Conservation (phyloP, 1,140 invertebrate species). For the Thaumatotibia leucotreta region DNA sequence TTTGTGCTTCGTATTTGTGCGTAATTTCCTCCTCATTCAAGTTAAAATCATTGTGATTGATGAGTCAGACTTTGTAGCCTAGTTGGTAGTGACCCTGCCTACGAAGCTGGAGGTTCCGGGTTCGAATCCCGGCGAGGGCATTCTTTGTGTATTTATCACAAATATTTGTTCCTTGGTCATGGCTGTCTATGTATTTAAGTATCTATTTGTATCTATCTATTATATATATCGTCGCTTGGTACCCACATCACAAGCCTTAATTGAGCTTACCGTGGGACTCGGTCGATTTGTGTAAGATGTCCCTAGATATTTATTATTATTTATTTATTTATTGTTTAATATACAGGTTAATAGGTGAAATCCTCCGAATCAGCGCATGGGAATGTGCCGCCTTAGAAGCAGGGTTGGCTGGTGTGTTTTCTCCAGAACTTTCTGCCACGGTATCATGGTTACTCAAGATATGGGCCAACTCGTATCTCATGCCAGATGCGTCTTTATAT, state of each 20-base stretch:
- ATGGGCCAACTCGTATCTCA: conserved; percentile 86
- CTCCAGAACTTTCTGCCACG: conserved; percentile 88
- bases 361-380: conserved; percentile 57
- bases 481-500: conserved; percentile 83
- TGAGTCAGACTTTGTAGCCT: too few species aligned
- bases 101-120: too few species aligned
- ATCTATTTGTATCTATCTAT: neutral
- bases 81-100: too few species aligned
- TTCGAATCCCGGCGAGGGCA: too few species aligned
- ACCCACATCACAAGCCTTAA: neutral
- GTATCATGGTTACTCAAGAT: conserved; percentile 89
- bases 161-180: too few species aligned
- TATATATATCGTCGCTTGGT: neutral
- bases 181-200: too few species aligned
- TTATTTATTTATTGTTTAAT: neutral
- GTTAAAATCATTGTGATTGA: too few species aligned
- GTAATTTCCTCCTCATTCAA: too few species aligned
- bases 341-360: conserved; percentile 72
- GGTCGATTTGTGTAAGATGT: neutral
- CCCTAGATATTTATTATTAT: neutral
- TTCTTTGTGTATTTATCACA: too few species aligned
- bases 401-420: conserved; percentile 78
- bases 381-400: conserved; percentile 71
- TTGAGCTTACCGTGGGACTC: neutral
- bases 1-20: too few species aligned